Percentiles rank a stretch among this genome's conserved stretches.
Conservation (phyloP, 1,140 invertebrate genomes). For the Linepithema humile region DNA sequence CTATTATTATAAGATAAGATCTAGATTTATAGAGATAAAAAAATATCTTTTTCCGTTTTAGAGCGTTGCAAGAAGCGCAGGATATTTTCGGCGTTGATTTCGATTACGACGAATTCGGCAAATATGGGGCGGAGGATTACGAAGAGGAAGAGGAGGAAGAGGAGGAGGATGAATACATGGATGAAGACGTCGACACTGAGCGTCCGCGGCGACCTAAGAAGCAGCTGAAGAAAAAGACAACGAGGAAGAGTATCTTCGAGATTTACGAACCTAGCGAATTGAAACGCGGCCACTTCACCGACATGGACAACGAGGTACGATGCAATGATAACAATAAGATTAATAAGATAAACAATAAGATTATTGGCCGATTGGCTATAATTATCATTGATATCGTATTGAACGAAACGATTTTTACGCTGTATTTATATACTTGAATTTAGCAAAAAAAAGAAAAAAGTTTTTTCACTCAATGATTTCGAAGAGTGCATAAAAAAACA, state of each 20-base stretch:
- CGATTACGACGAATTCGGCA: slow-evolving; percentile 98
- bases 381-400: no score
- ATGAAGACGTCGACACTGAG: slow-evolving; percentile 88
- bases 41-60: slow-evolving; percentile 75
- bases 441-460: no score
- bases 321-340: background rate
- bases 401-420: no score
- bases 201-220: slow-evolving; percentile 87
- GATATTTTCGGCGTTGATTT: slow-evolving; percentile 99
- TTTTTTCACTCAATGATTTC: no score
- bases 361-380: no score
- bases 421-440: no score
- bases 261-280: slow-evolving; percentile 99
- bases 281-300: slow-evolving; percentile 97
- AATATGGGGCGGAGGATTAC: slow-evolving; percentile 94
- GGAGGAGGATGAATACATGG: slow-evolving; percentile 90
- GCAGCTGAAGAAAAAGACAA: slow-evolving; percentile 90
- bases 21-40: background rate
- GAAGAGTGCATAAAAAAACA: no score
- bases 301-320: slow-evolving; percentile 94
- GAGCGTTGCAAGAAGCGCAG: slow-evolving; percentile 98
- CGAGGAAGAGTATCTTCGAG: slow-evolving; percentile 96
- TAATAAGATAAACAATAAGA: background rate
- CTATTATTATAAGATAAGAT: background rate
- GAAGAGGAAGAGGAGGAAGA: slow-evolving; percentile 92